Percentiles rank a stretch among this genome's conserved stretches.
phyloP scores from a whole-genome alignment of 2,797 vertebrate genomes.

The Enteromius trimaculatus region DNA sequence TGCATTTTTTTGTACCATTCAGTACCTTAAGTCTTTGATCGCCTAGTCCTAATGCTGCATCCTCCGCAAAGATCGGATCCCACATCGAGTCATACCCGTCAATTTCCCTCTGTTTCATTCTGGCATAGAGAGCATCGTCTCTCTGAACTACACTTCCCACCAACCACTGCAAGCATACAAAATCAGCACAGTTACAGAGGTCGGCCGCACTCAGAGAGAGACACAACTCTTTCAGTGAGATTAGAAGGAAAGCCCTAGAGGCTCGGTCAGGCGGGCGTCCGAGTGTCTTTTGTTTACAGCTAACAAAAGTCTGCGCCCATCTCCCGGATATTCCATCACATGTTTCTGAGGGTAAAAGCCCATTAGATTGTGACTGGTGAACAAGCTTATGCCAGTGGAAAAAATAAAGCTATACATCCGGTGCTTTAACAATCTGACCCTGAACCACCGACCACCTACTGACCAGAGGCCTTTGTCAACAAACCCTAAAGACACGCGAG shows the following conservation, averaged over 20 bases:
- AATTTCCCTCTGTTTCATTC: slow-evolving; percentile 90
- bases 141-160: slow-evolving; percentile 89
- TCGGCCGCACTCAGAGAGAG: slow-evolving; percentile 76
- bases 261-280: slow-evolving; percentile 60
- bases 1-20: slow-evolving; percentile 77
- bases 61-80: slow-evolving; percentile 88
- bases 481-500: slow-evolving; percentile 26
- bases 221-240: slow-evolving; percentile 65
- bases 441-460: slow-evolving; percentile 67
- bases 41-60: slow-evolving; percentile 87
- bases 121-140: slow-evolving; percentile 88
- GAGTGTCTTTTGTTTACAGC: slow-evolving; percentile 56
- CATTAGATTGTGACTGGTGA: slow-evolving; percentile 50
- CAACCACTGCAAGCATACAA: slow-evolving; percentile 89
- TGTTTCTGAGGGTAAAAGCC: slow-evolving; percentile 47
- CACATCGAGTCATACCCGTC: slow-evolving; percentile 88
- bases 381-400: slow-evolving; percentile 46
- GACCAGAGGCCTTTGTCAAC: slow-evolving; percentile 45
- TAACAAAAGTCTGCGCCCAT: slow-evolving; percentile 52
- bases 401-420: slow-evolving; percentile 51
- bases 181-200: slow-evolving; percentile 85
- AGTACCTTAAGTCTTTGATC: slow-evolving; percentile 88
- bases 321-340: slow-evolving; percentile 31
- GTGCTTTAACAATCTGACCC: slow-evolving; percentile 73
- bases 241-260: slow-evolving; percentile 71